Percentiles rank a stretch among this genome's conserved stretches.
Conservation (phyloP, 2,888 invertebrate genomes). For the Tuberolachnus salignus region DNA sequence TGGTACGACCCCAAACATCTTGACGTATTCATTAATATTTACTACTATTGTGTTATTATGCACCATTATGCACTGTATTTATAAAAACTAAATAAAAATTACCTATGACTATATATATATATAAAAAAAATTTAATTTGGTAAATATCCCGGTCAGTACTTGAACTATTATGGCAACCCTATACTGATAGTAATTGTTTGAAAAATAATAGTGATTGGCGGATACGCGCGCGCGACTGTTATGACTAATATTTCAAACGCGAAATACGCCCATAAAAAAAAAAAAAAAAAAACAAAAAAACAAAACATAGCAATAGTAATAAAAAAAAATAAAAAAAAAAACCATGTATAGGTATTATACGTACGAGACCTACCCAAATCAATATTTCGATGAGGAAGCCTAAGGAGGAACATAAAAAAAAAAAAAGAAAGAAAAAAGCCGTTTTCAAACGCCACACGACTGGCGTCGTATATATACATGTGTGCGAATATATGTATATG, state of each 20-base stretch:
- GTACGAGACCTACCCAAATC: slow-evolving; percentile 29
- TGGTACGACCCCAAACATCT: too few species aligned
- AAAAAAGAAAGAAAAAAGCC: background rate
- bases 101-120: too few species aligned
- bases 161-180: too few species aligned
- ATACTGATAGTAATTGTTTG: background rate
- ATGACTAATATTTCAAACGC: background rate
- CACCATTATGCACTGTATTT: background rate
- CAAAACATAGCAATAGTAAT: background rate
- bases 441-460: background rate
- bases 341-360: too few species aligned
- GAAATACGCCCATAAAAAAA: background rate
- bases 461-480: background rate
- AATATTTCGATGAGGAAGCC: slow-evolving; percentile 29
- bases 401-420: background rate
- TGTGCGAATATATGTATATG: background rate
- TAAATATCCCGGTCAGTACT: too few species aligned
- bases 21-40: too few species aligned
- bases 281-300: too few species aligned
- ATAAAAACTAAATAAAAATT: slow-evolving; percentile 1
- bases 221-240: too few species aligned
- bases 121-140: too few species aligned
- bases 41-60: too few species aligned
- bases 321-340: too few species aligned
- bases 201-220: background rate